Base-by-base conservation (phyloP, 2,888 invertebrate genomes). In the Maniola hyperantus region DNA sequence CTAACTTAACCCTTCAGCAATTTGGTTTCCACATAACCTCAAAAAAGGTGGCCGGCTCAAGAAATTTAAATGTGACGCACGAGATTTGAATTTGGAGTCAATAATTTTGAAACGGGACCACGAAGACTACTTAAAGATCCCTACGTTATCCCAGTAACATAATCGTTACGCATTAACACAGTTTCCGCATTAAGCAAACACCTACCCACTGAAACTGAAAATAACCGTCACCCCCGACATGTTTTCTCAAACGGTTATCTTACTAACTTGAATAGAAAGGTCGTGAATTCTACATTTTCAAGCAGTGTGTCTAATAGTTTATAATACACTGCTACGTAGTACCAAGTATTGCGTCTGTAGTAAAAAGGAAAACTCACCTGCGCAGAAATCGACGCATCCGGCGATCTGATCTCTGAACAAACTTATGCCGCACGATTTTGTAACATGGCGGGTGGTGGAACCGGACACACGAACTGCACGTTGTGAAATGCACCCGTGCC, bases 361-460 rank as follows among this genome's bases (percentile, higher is more conserved):
- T 51, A 63, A 70, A 71, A 70, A 68, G 57, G 15, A 67, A 62
- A 80, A 83, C 87, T 87, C 76, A 87, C 87, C 87, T 71, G 73
- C 58, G 67, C 70, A 66, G 66, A 65, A 65, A 71, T 66, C 68
- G 69, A 65, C 69, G 71, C 65, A 76, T 76, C 75, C 74, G 73
- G 64, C 71, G 74, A 67, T 70, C 67, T 70, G 70, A 69, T 71
- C 65, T 71, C 69, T 13, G 73, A 68, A 65, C 68, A 72, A 70
- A 71, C 73, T 71, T 60, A 70, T 68, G 71, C 82, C 82, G 82
- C 83, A 80, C 82, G 82, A 74, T 79, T 79, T 76, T 76, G 75
- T 74, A 79, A 79, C 79, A 77, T 77, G 81, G 76, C 77, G 79
- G 76, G 68, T 67, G 71, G 65, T 68, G 64, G 75, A 70, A 72